phyloP scores from a whole-genome alignment of 2,113 vertebrate species.

The Macroglossus sobrinus region DNA sequence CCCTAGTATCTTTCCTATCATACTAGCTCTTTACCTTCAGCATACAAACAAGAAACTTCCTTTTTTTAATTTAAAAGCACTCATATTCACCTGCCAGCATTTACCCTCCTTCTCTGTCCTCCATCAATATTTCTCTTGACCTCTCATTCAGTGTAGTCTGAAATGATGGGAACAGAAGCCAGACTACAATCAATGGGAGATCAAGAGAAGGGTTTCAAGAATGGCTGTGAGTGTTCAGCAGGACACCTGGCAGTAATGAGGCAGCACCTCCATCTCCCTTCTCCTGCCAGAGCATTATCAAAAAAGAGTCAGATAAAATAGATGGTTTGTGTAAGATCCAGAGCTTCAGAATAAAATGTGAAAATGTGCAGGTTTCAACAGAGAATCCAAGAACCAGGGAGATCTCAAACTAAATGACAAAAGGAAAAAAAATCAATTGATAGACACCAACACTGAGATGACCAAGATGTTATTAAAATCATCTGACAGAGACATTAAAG shows the following conservation, averaged over 20 bases:
- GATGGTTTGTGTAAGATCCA: not conserved
- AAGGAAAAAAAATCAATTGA: not conserved
- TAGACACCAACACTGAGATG: not conserved
- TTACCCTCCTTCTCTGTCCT: not conserved
- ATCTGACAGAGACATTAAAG: not conserved
- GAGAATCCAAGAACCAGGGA: conserved; percentile 3
- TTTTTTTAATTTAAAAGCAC: not conserved
- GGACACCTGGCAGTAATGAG: not conserved
- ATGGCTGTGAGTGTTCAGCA: too few relatives aligned
- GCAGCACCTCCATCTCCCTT: not conserved
- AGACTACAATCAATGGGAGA: too few relatives aligned
- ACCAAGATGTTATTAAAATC: not conserved
- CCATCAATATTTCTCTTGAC: not conserved
- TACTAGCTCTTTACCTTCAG: not conserved
- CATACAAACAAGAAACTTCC: not conserved
- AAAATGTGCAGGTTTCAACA: not conserved
- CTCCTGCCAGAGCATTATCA: not conserved
- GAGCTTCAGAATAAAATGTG: not conserved
- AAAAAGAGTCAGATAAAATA: not conserved
- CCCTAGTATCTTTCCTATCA: not conserved
- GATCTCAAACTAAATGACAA: not conserved
- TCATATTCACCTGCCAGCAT: not conserved
- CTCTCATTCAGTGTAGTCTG: not conserved
- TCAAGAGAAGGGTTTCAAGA: too few relatives aligned
- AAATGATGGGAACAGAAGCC: too few relatives aligned